phyloP scores from a whole-genome alignment of 2,797 vertebrate genomes.

The Lithobates sylvaticus region DNA sequence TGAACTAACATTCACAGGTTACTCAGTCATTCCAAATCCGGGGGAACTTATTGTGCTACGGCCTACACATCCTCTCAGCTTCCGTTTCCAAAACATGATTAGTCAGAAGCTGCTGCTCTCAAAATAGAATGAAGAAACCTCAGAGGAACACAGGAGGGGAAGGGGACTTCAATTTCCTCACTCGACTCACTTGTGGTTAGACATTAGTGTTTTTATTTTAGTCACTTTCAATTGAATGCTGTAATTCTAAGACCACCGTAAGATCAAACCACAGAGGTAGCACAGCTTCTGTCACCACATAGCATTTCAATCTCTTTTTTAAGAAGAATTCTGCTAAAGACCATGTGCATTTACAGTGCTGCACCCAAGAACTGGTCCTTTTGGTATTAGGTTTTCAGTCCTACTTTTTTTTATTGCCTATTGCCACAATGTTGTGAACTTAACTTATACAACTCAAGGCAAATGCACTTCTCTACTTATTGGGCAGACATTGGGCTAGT shows the following conservation, averaged over 20 bases:
- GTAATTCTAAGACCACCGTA: slow-evolving; percentile 40
- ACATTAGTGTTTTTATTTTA: slow-evolving; percentile 28
- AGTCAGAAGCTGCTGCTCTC: slow-evolving; percentile 43
- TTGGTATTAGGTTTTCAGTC: too few relatives aligned
- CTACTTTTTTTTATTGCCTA: too few relatives aligned
- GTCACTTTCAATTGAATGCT: slow-evolving; percentile 44
- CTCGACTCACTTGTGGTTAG: slow-evolving; percentile 44
- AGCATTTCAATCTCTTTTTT: neutral
- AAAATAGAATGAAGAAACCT: slow-evolving; percentile 45
- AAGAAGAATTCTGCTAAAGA: neutral
- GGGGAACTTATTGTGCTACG: slow-evolving; percentile 19
- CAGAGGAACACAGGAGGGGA: neutral
- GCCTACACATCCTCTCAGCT: slow-evolving; percentile 46
- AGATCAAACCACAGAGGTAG: slow-evolving; percentile 45
- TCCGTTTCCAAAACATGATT: slow-evolving; percentile 56
- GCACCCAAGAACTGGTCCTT: neutral
- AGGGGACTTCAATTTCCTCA: slow-evolving; percentile 28
- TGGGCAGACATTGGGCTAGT: too few relatives aligned
- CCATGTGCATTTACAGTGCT: neutral
- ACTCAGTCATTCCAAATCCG: slow-evolving; percentile 65
- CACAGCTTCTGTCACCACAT: neutral
- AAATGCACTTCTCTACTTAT: too few relatives aligned
- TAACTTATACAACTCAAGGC: too few relatives aligned
- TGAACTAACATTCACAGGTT: slow-evolving; percentile 61
- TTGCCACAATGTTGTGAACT: too few relatives aligned